Base-by-base conservation (phyloP, 2,797 vertebrate genomes). In the Mastacembelus armatus region DNA sequence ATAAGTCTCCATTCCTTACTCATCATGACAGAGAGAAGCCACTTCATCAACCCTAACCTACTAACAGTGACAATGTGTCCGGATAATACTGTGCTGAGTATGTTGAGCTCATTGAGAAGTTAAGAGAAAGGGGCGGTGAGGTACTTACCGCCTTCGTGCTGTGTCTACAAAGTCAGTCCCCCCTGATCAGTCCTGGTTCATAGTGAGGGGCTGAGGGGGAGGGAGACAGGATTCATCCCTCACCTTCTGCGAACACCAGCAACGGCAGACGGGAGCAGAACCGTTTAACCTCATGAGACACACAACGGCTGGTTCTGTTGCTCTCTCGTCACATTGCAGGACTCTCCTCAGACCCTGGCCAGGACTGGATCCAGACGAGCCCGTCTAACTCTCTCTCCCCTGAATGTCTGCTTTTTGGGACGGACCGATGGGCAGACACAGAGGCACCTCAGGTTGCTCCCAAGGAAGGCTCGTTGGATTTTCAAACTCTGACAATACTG, bases 101-200 rank as follows among this genome's bases (percentile, higher is more conserved):
- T 83, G 68, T 69, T 88, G 85, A 89, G 87, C 78, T 90, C 61
- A 52, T 85, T 85, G 78, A 79, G 67, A 71, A 83, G 68, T 83
- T 80, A 74, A 77, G 77, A 75, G 73, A 84, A 78, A 85, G 90
- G 93, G 92, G 82, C 47, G 88, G 66, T 86, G 87, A 88, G 77
- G 91, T 94, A 95, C 94, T 95, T 95, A 94, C 93, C 94, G 93
- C 92, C 78, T 90, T 92, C 71, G 63, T 77, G 86, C 85, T 87
- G 88, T 86, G 89, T 92, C 87, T 88, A 92, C 85, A 91, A 86
- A 86, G 84, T 81, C 88, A 87, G 83, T 91, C 84, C 90, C 91
- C 93, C 93, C 91, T 88, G 89, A 91, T 92, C 92, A 92, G 93
- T 93, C 92, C 93, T 91, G 90, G 92, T 92, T 92, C 91, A 84